phyloP scores from a whole-genome alignment of 2,113 vertebrate genomes.

The Eira barbara region DNA sequence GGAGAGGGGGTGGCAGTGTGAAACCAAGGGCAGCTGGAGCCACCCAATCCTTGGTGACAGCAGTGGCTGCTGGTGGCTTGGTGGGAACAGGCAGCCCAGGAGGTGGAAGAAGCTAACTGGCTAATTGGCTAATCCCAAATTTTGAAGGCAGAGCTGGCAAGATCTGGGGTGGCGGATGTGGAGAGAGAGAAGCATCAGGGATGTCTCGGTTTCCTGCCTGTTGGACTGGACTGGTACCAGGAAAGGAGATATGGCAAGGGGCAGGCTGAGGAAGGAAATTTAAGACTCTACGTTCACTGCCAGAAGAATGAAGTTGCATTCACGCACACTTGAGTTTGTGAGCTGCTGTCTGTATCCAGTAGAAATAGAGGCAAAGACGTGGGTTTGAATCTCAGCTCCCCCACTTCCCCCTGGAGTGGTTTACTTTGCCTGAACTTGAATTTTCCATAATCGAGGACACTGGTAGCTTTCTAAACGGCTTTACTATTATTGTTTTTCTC shows the following conservation, averaged over 20 bases:
- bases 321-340: background rate
- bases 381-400: background rate
- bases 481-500: background rate
- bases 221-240: background rate
- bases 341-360: background rate
- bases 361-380: background rate
- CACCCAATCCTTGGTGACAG: background rate
- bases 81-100: background rate
- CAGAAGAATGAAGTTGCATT: background rate
- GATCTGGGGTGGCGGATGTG: background rate
- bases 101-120: background rate
- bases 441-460: background rate
- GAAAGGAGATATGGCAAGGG: background rate
- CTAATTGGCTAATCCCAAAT: background rate
- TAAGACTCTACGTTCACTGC: background rate
- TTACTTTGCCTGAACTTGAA: background rate
- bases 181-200: background rate
- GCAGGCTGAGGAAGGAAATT: background rate
- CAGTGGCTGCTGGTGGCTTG: fast-evolving
- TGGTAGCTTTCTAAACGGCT: background rate
- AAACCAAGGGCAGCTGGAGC: background rate
- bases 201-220: background rate
- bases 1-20: background rate
- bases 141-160: background rate
- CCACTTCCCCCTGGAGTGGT: background rate